These are phyloP conservation scores for Pelecanoides urinatrix DNA, from an alignment of 2,113 vertebrate genomes.

Conservation along the genomic window DNA sequence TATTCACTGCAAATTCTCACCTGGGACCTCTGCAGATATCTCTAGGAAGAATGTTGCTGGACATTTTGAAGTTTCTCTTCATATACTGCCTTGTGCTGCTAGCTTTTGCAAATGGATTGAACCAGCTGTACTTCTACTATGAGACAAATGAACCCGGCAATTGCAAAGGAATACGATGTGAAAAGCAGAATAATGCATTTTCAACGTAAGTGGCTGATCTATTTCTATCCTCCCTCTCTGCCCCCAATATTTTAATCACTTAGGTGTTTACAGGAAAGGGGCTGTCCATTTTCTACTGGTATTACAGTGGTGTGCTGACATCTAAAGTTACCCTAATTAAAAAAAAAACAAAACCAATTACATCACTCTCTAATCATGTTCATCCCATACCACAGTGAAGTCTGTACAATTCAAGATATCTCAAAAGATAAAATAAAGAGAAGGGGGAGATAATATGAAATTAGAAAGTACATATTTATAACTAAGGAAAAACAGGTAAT, in stretches of 20 bases:
- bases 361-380: neutral
- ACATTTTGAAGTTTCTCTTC: constrained; percentile 98
- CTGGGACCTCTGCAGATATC: constrained; percentile 97
- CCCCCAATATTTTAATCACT: neutral
- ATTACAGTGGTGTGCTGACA: neutral
- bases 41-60: constrained; percentile 96
- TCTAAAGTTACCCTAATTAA: neutral
- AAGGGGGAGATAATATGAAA: neutral
- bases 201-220: constrained; percentile 84
- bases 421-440: neutral
- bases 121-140: constrained; percentile 96
- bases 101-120: constrained; percentile 96
- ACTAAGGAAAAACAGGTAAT: neutral
- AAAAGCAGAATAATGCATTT: constrained; percentile 93
- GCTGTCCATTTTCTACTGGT: neutral
- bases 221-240: neutral
- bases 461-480: neutral
- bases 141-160: constrained; percentile 67
- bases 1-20: constrained; percentile 98
- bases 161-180: constrained; percentile 94
- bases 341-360: neutral
- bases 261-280: neutral
- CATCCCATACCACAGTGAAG: neutral
- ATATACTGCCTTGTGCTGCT: constrained; percentile 97
- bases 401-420: neutral